Conservation (phyloP, 2,888 invertebrate genomes). For the Ophion slaviceki region DNA sequence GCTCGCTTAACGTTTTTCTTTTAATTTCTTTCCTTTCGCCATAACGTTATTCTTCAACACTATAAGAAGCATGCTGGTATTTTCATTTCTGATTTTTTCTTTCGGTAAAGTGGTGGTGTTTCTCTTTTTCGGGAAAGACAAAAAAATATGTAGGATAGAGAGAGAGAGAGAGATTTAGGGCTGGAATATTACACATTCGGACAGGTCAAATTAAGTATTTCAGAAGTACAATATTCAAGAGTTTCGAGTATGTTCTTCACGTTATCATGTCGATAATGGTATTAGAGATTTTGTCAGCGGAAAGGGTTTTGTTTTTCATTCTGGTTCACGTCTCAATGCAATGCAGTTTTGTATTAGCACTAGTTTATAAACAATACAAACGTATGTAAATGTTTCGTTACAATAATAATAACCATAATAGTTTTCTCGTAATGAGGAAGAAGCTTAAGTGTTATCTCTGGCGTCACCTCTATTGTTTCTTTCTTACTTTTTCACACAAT, state of each 20-base stretch:
- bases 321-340: conserved; percentile 75
- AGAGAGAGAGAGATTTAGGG: conserved; percentile 46
- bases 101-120: conserved; percentile 49
- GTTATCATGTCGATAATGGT: conserved; percentile 30
- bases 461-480: conserved; percentile 65
- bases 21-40: conserved; percentile 72
- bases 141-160: conserved; percentile 45
- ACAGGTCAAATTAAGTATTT: background rate
- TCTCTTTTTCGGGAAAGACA: conserved; percentile 41
- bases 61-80: conserved; percentile 78
- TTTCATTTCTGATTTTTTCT: conserved; percentile 57
- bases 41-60: conserved; percentile 81
- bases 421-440: conserved; percentile 77
- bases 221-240: background rate
- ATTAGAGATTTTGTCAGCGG: conserved; percentile 50
- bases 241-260: conserved; percentile 6
- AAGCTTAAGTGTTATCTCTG: conserved; percentile 82
- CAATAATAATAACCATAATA: conserved; percentile 71
- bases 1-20: conserved; percentile 82
- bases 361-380: conserved; percentile 83
- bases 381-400: conserved; percentile 81
- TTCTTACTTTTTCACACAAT: conserved; percentile 71
- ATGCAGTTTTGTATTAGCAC: conserved; percentile 83
- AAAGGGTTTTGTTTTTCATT: conserved; percentile 68
- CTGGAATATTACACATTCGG: conserved; percentile 1